phyloP scores from a whole-genome alignment of 2,113 vertebrate genomes.

The Atrichornis clamosus region DNA sequence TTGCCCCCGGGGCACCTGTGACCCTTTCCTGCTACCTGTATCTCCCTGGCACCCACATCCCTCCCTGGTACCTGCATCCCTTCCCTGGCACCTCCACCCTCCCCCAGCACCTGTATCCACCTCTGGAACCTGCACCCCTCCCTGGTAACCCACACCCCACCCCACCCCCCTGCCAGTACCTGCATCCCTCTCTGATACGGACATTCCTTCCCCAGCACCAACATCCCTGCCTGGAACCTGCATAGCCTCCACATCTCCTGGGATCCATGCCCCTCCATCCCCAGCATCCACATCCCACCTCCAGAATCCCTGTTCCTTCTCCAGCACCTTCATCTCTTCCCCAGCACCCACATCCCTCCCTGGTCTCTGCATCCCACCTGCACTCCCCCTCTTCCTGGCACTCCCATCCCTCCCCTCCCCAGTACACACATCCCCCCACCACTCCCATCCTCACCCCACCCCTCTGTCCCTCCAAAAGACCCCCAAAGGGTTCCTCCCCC shows the following conservation, averaged over 20 bases:
- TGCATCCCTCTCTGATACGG: background rate
- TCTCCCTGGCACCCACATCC: background rate
- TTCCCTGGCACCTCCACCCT: background rate
- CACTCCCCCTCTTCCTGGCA: background rate
- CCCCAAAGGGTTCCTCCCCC: background rate
- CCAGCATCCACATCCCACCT: background rate
- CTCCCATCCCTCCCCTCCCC: too few relatives aligned
- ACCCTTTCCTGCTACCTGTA: background rate
- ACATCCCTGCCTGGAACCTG: background rate
- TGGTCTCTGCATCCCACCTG: background rate
- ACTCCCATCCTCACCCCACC: too few relatives aligned
- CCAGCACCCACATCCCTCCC: background rate
- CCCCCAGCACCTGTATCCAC: background rate
- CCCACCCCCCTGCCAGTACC: background rate
- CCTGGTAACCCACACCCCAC: too few relatives aligned
- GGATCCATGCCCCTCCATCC: too few relatives aligned
- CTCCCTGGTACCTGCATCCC: too few relatives aligned
- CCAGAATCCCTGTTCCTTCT: too few relatives aligned
- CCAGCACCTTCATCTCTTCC: background rate
- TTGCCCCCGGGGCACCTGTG: background rate
- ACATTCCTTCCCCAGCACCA: background rate
- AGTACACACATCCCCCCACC: too few relatives aligned
- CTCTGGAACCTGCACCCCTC: background rate
- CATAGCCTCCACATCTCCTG: background rate
- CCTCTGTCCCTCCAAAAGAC: background rate